Evolutionary conservation across 2,888 invertebrate genomes (phyloP).

Genomic region (Anaspis maculata): DNA sequence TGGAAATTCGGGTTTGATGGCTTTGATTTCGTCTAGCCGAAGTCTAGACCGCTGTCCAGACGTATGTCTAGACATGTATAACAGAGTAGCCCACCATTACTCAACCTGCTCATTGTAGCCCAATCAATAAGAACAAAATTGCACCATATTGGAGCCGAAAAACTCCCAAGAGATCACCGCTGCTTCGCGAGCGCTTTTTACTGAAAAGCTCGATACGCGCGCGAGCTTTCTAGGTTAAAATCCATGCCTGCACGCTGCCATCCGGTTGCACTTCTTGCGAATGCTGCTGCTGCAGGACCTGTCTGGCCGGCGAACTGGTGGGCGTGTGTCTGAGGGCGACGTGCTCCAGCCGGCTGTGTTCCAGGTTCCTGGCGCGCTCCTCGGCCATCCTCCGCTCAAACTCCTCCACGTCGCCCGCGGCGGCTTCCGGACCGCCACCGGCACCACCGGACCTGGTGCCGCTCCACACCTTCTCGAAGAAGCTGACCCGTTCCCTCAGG

Average conservation of each 20-base stretch:
- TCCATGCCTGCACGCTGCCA: conserved; percentile 37
- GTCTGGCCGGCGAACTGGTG: conserved; percentile 29
- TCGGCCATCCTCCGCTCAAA: conserved; percentile 28
- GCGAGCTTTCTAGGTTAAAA: no score
- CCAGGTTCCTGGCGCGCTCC: conserved; percentile 28
- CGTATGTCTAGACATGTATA: no score
- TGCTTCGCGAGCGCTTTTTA: no score
- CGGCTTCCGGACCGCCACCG: conserved; percentile 30
- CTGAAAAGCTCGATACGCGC: no score
- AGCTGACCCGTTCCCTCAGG: conserved; percentile 65
- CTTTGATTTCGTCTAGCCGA: no score
- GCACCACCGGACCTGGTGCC: conserved; percentile 41
- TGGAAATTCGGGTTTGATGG: no score
- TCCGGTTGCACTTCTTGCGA: conserved; percentile 30
- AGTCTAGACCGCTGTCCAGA: no score
- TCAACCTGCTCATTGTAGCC: no score
- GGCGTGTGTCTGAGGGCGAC: conserved; percentile 54
- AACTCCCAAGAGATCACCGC: no score
- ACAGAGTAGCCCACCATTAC: no score
- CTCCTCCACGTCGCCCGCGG: conserved; percentile 26
- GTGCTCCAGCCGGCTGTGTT: conserved; percentile 46
- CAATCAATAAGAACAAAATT: no score
- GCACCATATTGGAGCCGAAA: no score
- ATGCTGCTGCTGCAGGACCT: conserved; percentile 18
- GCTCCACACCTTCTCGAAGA: conserved; percentile 74